Evolutionary conservation across 2,888 invertebrate genomes (phyloP).

Genomic region (Bruchidius siliquastri): DNA sequence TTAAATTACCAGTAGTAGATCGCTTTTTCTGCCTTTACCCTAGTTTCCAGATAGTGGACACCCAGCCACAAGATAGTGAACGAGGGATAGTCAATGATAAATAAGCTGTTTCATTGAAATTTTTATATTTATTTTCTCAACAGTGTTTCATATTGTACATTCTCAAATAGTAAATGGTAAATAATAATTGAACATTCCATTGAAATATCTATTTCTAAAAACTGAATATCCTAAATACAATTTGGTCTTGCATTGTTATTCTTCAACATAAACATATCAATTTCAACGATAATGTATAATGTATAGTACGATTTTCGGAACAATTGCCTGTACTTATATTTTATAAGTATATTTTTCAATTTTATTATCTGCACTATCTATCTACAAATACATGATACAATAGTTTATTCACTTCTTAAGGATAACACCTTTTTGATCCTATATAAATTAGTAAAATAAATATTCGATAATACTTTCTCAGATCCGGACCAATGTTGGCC

Average conservation of each 20-base stretch:
- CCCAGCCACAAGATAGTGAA: too few species aligned
- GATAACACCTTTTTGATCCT: background rate
- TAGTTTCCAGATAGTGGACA: too few species aligned
- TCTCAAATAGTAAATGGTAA: background rate
- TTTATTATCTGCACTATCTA: conserved; percentile 18
- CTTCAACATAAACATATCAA: conserved; percentile 6
- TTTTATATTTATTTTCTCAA: background rate
- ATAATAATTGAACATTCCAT: background rate
- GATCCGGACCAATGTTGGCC: conserved; percentile 1
- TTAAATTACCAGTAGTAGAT: too few species aligned
- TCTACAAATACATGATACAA: conserved; percentile 14
- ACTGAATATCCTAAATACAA: conserved; percentile 25
- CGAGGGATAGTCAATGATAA: background rate
- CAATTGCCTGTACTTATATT: conserved; percentile 8
- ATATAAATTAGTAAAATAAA: background rate
- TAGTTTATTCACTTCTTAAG: conserved; percentile 11
- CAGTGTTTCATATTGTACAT: background rate
- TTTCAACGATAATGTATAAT: conserved; percentile 10
- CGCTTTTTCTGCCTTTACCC: too few species aligned
- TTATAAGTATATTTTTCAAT: conserved; percentile 20
- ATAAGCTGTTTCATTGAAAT: background rate
- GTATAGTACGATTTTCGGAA: background rate
- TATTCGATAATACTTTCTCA: conserved; percentile 5
- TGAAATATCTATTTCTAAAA: conserved; percentile 18
- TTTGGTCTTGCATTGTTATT: conserved; percentile 27